A percentile compares a stretch with the other conserved stretches of the same genome.
Evolutionary conservation across 1,140 invertebrate genomes (phyloP).

Genomic region (Phocides pigmalion): DNA sequence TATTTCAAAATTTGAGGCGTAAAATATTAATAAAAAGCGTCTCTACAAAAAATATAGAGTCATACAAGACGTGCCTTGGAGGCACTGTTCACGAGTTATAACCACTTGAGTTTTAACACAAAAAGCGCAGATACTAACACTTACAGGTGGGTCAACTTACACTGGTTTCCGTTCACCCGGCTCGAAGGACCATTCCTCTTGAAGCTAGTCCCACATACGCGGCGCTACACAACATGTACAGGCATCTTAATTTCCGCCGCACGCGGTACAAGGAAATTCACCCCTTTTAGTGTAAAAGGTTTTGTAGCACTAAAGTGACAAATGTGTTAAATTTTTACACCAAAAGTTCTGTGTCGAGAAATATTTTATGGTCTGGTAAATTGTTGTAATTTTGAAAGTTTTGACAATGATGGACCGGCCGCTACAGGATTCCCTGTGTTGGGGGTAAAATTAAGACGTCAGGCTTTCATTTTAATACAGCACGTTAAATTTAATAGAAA

Average conservation of each 20-base stretch:
- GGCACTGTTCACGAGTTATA: conserved; percentile 19
- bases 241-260: conserved; percentile 16
- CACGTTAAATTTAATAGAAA: no score
- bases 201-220: background rate
- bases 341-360: background rate
- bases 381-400: no score
- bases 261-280: conserved; percentile 6
- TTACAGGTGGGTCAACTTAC: background rate
- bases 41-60: conserved; percentile 8
- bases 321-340: background rate
- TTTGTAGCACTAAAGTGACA: background rate
- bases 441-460: no score
- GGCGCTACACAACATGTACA: background rate
- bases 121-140: conserved; percentile 13
- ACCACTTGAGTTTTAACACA: conserved; percentile 23
- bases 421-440: no score
- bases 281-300: conserved; percentile 4
- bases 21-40: background rate
- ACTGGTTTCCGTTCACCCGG: background rate
- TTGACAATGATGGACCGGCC: no score
- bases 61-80: conserved; percentile 1
- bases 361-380: background rate
- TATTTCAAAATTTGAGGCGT: no score
- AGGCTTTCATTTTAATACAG: no score
- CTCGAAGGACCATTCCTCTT: conserved; percentile 6